Percentiles rank a stretch among this genome's conserved stretches.
phyloP scores from a whole-genome alignment of 2,888 invertebrate genomes.

The Thelaira solivaga region DNA sequence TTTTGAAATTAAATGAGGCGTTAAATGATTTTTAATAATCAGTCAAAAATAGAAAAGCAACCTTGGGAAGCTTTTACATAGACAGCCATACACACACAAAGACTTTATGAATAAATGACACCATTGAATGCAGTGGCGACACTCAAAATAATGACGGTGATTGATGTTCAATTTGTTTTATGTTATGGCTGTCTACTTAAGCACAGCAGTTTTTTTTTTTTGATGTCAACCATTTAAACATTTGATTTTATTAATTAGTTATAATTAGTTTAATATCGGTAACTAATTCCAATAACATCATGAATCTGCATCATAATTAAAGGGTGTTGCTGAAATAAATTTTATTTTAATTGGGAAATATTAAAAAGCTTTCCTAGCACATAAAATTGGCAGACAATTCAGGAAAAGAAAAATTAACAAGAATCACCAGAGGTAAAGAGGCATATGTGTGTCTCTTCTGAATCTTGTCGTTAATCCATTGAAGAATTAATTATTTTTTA shows the following conservation, averaged over 20 bases:
- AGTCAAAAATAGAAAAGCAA: neutral
- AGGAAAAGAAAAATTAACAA: too few relatives aligned
- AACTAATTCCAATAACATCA: neutral
- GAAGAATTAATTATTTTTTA: too few relatives aligned
- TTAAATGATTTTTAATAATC: constrained; percentile 24
- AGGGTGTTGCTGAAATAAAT: neutral
- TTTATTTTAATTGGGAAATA: neutral
- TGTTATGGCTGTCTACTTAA: too few relatives aligned
- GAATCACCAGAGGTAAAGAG: too few relatives aligned
- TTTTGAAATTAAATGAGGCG: constrained; percentile 32
- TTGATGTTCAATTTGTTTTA: too few relatives aligned
- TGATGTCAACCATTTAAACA: neutral
- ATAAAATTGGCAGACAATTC: too few relatives aligned
- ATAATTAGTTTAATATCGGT: neutral
- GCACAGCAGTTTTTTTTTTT: too few relatives aligned
- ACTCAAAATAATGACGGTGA: neutral
- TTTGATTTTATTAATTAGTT: neutral
- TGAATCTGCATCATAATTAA: neutral
- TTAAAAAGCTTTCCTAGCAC: too few relatives aligned
- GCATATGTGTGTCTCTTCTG: too few relatives aligned
- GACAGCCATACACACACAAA: too few relatives aligned
- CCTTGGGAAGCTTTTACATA: constrained; percentile 13
- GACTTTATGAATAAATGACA: neutral
- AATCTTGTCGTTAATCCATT: too few relatives aligned
- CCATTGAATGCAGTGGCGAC: neutral